phyloP scores from a whole-genome alignment of 2,797 vertebrate genomes.

The Cuculus canorus region DNA sequence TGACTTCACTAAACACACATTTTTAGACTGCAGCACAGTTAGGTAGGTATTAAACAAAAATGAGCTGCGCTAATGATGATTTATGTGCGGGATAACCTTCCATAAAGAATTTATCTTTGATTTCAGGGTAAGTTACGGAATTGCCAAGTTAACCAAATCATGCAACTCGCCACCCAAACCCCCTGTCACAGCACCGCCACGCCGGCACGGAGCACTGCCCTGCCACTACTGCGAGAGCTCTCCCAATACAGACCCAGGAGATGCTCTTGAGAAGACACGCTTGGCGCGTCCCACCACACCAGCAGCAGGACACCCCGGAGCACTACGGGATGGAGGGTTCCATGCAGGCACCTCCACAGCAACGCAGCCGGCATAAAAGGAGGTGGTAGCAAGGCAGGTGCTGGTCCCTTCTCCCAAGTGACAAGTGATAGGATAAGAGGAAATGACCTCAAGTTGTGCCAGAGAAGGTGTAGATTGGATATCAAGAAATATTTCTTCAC shows the following conservation, averaged over 20 bases:
- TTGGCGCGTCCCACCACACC: neutral
- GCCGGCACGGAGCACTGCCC: neutral
- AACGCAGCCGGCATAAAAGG: neutral
- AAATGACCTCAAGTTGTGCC: too few relatives aligned
- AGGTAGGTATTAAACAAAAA: conserved; percentile 78
- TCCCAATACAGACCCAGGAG: neutral
- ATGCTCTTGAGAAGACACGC: neutral
- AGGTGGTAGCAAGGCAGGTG: too few relatives aligned
- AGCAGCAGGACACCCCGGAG: neutral
- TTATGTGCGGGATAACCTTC: conserved; percentile 75
- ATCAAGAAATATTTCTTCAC: too few relatives aligned
- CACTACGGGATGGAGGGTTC: fast-evolving
- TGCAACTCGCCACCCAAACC: neutral
- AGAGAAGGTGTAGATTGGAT: too few relatives aligned
- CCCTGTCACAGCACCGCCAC: neutral
- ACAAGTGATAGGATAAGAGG: too few relatives aligned
- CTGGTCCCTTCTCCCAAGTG: too few relatives aligned
- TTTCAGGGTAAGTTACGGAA: conserved; percentile 72
- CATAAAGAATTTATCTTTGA: conserved; percentile 72
- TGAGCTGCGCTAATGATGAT: conserved; percentile 77
- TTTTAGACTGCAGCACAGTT: conserved; percentile 72
- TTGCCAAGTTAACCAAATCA: conserved; percentile 74
- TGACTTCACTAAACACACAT: conserved; percentile 81
- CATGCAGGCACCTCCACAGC: fast-evolving
- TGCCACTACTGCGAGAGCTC: neutral